Evolutionary conservation across 1,140 invertebrate species (phyloP).

Genomic region (Propsilocerus akamusi): DNA sequence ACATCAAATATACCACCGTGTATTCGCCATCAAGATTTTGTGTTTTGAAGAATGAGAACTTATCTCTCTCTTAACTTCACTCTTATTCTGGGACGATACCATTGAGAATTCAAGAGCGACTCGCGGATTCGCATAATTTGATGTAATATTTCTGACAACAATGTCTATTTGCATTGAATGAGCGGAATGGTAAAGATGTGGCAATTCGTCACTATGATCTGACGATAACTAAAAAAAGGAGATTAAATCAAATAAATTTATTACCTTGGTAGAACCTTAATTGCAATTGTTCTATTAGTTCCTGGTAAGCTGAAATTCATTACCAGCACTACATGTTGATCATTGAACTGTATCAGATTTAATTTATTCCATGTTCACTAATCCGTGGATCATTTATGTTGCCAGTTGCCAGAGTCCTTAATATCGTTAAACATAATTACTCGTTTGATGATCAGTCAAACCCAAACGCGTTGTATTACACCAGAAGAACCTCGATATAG

Average conservation of each 20-base stretch:
- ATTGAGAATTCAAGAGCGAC: not conserved
- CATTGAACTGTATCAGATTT: not conserved
- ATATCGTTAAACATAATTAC: not conserved
- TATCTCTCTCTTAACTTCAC: not conserved
- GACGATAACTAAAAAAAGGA: not conserved
- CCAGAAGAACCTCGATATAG: too few species aligned
- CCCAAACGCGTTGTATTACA: not conserved
- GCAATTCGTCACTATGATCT: not conserved
- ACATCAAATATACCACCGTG: not conserved
- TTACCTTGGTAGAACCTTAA: not conserved
- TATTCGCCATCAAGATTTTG: not conserved
- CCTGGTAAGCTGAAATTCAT: not conserved
- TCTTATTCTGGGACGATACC: not conserved
- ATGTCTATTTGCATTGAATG: not conserved
- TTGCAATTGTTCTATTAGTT: not conserved
- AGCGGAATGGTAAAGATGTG: not conserved
- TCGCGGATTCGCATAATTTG: not conserved
- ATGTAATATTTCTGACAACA: not conserved
- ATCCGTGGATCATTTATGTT: not conserved
- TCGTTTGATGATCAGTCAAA: not conserved
- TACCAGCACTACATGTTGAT: not conserved
- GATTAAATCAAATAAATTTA: not conserved
- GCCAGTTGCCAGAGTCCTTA: not conserved
- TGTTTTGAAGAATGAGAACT: not conserved
- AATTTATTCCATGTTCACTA: not conserved